These are phyloP conservation scores for Brachionus calyciflorus DNA, from an alignment of 1,140 invertebrate species.

Conservation along the genomic window DNA sequence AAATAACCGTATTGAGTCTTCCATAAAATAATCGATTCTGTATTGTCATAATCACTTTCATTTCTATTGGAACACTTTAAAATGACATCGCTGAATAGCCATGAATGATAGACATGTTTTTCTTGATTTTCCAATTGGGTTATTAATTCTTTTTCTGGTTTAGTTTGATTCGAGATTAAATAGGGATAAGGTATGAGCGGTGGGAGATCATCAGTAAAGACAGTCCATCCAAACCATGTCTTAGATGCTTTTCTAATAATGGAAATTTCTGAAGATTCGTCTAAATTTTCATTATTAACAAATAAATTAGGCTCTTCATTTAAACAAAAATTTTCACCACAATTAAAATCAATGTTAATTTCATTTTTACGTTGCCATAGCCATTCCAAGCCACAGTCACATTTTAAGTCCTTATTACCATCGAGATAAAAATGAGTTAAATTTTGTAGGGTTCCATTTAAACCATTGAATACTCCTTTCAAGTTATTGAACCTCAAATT, in stretches of 20 bases:
- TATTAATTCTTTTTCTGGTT: not conserved
- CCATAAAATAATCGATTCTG: slow-evolving; percentile 27
- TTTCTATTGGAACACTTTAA: slow-evolving; percentile 28
- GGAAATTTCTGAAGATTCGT: slow-evolving; percentile 15
- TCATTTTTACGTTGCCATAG: not conserved
- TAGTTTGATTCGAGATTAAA: slow-evolving; percentile 11
- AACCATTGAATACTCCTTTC: not conserved
- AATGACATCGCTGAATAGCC: slow-evolving; percentile 5
- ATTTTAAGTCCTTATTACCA: not conserved
- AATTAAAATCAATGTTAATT: not conserved
- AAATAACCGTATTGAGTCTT: slow-evolving; percentile 44
- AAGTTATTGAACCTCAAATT: slow-evolving; percentile 11
- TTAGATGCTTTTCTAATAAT: slow-evolving; percentile 1
- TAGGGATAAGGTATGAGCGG: slow-evolving; percentile 28
- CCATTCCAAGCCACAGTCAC: slow-evolving; percentile 22
- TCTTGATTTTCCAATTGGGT: slow-evolving; percentile 7
- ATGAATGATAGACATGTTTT: slow-evolving; percentile 39
- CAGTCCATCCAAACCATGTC: slow-evolving; percentile 44
- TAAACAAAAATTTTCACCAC: not conserved
- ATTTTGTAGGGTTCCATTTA: not conserved
- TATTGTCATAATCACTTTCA: not conserved
- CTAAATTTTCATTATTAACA: not conserved
- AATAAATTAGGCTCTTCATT: not conserved
- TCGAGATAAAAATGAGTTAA: slow-evolving; percentile 5
- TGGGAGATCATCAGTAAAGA: slow-evolving; percentile 25